Conservation (phyloP, 2,888 invertebrate genomes). For the Ferdinandea cuprea region DNA sequence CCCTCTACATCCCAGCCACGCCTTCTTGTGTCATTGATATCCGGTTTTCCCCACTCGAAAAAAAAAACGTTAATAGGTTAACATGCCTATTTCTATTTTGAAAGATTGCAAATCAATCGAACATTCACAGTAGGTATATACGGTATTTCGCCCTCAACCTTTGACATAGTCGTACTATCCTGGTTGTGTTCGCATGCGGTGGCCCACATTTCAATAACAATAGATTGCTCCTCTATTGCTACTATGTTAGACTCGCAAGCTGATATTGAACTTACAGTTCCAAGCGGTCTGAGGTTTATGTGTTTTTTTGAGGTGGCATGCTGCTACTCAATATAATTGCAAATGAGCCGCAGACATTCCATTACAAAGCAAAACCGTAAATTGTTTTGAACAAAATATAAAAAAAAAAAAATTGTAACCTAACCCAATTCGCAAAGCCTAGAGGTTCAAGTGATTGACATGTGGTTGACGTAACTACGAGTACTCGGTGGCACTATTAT, state of each 20-base stretch:
- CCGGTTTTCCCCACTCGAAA: conserved; percentile 6
- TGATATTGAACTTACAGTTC: conserved; percentile 39
- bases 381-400: too few species aligned
- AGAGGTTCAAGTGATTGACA: conserved; percentile 56
- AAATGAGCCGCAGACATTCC: conserved; percentile 32
- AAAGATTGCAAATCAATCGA: conserved; percentile 17
- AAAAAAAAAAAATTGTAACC: conserved; percentile 25
- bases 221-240: conserved; percentile 23
- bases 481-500: conserved; percentile 44
- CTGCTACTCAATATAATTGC: conserved; percentile 32
- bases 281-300: conserved; percentile 22
- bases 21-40: background rate
- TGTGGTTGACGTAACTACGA: conserved; percentile 30
- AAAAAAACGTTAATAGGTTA: conserved; percentile 28
- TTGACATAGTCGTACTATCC: background rate
- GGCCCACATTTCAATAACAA: conserved; percentile 31
- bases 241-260: conserved; percentile 11
- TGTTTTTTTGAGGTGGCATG: conserved; percentile 18
- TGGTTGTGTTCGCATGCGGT: background rate
- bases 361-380: background rate
- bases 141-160: conserved; percentile 37
- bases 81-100: conserved; percentile 14
- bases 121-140: background rate
- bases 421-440: conserved; percentile 38
- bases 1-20: background rate